Evolutionary conservation across 1,140 invertebrate genomes (phyloP), one percentile per base, ranked within the genome.

Genomic region (Sinella curviseta): DNA sequence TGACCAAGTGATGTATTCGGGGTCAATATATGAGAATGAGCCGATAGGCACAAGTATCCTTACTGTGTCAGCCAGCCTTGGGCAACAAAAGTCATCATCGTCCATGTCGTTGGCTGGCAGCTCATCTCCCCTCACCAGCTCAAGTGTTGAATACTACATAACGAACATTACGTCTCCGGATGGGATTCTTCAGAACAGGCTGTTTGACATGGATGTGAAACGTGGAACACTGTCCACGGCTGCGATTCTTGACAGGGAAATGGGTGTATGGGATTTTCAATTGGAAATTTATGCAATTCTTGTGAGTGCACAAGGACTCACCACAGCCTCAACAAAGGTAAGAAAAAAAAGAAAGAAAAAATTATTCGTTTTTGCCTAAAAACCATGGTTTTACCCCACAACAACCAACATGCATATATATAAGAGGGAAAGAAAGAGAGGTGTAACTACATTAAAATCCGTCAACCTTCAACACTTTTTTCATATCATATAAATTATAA

Each of bases 191-290:
- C 92, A 93, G 81, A 93, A 94, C 85, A 90, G 93, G 83, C 89
- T 95, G 77, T 96, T 99, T 86, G 93, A 94, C 84, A 93, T 99
- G 82, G 96, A 99, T 87, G 90, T 92, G 1, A 93, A 93, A 83
- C 90, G 94, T 83, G 97, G 97, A 16, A 92, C 97, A 76, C 87
- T 98, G 70, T 94, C 94, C 4, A 96, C 96, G 3, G 92, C 94
- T 0, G 91, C 90, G 0, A 88, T 92, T 31, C 88, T 98, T 82
- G 96, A 98, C 87, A 89, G 96, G 67, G 97, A 98, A 86, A 88
- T 90, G 36, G 94, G 94, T 0, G 84, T 86, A 30, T 92, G 93
- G 82, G 90, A 89, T 82, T 97, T 96, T 88, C 91, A 93, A 84
- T 90, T 97, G 26, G 92, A 95, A 86, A 91, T 97, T 33, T 93